phyloP scores from a whole-genome alignment of 2,113 vertebrate genomes.

The Aegotheles bennettii region DNA sequence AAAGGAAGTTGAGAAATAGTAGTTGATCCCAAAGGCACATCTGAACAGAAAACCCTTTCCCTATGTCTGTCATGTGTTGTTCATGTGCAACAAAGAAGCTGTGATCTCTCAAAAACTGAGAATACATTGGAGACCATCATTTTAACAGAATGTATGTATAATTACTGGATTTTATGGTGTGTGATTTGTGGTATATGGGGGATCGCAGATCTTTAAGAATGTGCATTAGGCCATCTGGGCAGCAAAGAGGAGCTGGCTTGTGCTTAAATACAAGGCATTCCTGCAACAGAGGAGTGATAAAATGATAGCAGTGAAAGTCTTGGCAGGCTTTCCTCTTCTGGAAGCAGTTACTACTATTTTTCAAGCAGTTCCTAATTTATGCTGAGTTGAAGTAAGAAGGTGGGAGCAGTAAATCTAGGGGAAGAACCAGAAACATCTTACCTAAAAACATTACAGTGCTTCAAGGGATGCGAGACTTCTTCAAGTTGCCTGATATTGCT shows the following conservation, averaged over 20 bases:
- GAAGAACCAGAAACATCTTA: background rate
- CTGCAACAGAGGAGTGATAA: background rate
- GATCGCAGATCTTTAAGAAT: background rate
- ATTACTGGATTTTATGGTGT: background rate
- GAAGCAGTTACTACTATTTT: background rate
- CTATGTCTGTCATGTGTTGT: background rate
- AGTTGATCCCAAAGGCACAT: background rate
- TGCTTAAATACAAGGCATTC: background rate
- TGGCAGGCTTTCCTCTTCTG: conserved; percentile 12
- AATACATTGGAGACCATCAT: background rate
- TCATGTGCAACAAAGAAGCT: background rate
- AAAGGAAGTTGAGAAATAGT: background rate
- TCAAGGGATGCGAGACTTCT: background rate
- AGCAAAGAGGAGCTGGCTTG: background rate
- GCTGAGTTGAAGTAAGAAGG: background rate
- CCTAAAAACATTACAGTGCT: background rate
- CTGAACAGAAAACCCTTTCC: background rate
- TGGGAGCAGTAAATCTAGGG: background rate
- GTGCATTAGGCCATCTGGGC: background rate
- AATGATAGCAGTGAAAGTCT: background rate
- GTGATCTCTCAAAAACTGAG: background rate
- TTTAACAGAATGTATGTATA: background rate
- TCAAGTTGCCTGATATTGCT: background rate
- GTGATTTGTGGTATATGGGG: background rate
- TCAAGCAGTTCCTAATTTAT: background rate